Conservation (phyloP, 2,888 invertebrate genomes). For the Habrosyne pyritoides region DNA sequence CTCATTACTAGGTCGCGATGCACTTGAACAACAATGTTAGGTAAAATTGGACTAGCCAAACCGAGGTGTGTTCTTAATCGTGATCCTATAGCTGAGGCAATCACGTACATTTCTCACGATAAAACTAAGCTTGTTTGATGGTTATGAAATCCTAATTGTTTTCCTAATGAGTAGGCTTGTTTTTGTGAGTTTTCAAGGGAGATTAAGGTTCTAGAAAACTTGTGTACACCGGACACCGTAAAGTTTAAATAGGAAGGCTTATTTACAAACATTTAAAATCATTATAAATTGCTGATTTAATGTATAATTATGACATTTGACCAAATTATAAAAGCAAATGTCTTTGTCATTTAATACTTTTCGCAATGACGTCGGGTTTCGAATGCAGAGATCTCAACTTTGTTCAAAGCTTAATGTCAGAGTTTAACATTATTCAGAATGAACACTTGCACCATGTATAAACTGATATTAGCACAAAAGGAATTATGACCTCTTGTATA, state of each 20-base stretch:
- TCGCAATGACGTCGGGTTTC: neutral
- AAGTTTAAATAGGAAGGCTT: too few species aligned
- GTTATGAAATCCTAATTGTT: constrained; percentile 49
- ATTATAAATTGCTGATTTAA: too few species aligned
- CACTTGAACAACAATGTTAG: constrained; percentile 38
- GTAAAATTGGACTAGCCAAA: constrained; percentile 47
- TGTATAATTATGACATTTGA: neutral
- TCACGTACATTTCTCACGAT: constrained; percentile 55
- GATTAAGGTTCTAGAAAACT: neutral
- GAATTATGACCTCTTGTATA: constrained; percentile 13
- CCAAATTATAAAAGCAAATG: neutral
- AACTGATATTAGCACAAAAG: constrained; percentile 3
- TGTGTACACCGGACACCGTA: too few species aligned
- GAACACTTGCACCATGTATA: neutral
- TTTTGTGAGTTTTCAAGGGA: neutral
- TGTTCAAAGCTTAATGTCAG: neutral
- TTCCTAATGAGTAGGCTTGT: constrained; percentile 25
- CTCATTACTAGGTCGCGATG: constrained; percentile 34
- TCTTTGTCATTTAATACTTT: neutral
- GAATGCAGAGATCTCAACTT: neutral
- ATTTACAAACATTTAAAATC: too few species aligned
- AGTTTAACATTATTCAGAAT: neutral
- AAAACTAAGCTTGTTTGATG: constrained; percentile 10
- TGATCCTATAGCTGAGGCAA: constrained; percentile 53
- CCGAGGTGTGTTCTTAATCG: constrained; percentile 44